Base-by-base conservation (phyloP, 2,797 vertebrate genomes). In the Danio albolineatus region DNA sequence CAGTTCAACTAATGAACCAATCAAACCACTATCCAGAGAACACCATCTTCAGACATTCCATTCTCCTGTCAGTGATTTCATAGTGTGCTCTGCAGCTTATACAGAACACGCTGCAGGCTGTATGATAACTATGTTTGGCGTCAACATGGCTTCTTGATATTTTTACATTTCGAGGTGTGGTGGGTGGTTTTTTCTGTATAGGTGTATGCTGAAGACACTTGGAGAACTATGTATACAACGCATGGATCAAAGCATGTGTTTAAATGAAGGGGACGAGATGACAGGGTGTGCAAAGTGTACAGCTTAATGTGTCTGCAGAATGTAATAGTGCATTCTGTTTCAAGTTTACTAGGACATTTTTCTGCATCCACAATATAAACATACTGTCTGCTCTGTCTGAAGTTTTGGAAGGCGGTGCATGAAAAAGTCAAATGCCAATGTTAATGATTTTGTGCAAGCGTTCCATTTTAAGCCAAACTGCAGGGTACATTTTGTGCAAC, bases 161-260 rank as follows among this genome's bases (percentile, higher is more conserved):
- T 41, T 60, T 6, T 44, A 17, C 4, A 0, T 51, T 71, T 71
- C 12, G 5, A 10, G 46, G 38, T 54, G 66, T 16, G 57, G 76
- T 62, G 38, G n/a, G 56, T 61, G 56, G 53, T 56, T n/a, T 71
- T 28, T 28, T 13, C 28, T 70, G 76, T 28, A 28, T 43, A 69
- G 54, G 54, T 70, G n/a, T 49, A 43, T 70, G 7, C 10, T 19
- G 17, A 6, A 28, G 28, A 28, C 28, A 28, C 28, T 28, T 28
- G 28, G 28, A 28, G 28, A 28, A 28, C 28, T 28, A 28, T 41
- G 60, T 16, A 41, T 10, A 4, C 21, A 36, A 19, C 61, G 21
- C n/a, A 65, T 53, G 3, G 38, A 53, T 65, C 38, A 64, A 75
- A n/a, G n/a, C 7, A 41, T 53, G 17, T 48, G 41, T 36, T 36